Percentiles rank a stretch among this genome's conserved stretches.
Evolutionary conservation across 2,888 invertebrate species (phyloP).

Genomic region (Andrena dorsata): DNA sequence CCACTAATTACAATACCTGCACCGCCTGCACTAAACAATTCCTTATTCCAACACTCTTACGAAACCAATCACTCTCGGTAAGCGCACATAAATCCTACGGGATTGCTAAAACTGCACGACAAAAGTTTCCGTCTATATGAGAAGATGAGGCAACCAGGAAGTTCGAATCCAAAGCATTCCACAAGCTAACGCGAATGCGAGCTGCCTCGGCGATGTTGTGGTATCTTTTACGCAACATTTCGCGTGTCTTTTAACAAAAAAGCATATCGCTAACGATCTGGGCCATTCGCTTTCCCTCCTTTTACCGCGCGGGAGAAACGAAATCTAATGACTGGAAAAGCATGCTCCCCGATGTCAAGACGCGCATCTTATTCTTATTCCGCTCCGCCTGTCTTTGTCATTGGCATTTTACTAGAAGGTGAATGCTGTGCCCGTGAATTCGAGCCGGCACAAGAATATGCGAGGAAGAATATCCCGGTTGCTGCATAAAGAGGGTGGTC

Average conservation of each 20-base stretch:
- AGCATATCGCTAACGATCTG: constrained; percentile 53
- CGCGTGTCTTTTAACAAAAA: constrained; percentile 13
- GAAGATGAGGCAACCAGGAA: no score
- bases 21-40: no score
- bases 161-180: no score
- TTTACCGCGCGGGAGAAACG: constrained; percentile 32
- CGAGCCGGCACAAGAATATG: constrained; percentile 7
- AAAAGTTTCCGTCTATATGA: no score
- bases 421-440: constrained; percentile 13
- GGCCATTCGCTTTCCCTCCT: constrained; percentile 15
- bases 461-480: constrained; percentile 10
- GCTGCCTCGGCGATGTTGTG: not conserved
- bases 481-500: constrained; percentile 14
- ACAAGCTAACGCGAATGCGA: not conserved
- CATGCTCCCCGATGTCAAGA: constrained; percentile 41
- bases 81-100: no score
- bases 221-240: constrained; percentile 33
- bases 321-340: constrained; percentile 70
- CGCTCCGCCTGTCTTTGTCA: constrained; percentile 5
- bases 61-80: no score
- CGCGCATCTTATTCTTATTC: constrained; percentile 39
- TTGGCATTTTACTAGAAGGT: not conserved
- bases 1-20: no score
- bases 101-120: no score
- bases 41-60: no score